Evolutionary conservation across 2,888 invertebrate genomes (phyloP).

Genomic region (Caenorhabditis sinica): DNA sequence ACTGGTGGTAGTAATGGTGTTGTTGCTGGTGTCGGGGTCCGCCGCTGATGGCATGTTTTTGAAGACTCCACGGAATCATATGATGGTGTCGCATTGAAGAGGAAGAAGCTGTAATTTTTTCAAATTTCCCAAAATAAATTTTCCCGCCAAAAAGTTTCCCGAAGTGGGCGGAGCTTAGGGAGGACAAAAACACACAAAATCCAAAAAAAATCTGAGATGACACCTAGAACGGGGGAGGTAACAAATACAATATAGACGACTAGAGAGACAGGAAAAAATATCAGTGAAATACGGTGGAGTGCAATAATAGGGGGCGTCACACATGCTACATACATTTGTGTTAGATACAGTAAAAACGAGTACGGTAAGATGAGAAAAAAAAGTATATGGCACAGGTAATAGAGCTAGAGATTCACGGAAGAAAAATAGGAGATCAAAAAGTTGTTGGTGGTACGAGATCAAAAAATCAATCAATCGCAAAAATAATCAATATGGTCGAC

Average conservation of each 20-base stretch:
- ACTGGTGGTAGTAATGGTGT: constrained; percentile 1
- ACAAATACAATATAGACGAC: neutral
- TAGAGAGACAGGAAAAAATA: neutral
- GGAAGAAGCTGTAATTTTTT: constrained; percentile 21
- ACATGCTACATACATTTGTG: neutral
- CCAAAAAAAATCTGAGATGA: neutral
- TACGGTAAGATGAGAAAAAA: neutral
- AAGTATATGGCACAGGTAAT: neutral
- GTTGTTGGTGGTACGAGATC: too few species aligned
- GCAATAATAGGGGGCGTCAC: constrained; percentile 1
- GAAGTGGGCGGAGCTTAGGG: neutral
- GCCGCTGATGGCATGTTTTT: neutral
- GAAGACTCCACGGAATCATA: neutral
- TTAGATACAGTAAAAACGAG: neutral
- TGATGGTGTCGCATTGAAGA: neutral
- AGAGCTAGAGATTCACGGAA: neutral
- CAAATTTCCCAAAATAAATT: neutral
- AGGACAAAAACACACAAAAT: constrained; percentile 25
- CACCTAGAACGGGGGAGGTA: too few species aligned
- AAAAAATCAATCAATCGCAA: neutral
- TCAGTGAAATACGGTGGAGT: neutral
- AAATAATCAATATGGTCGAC: constrained; percentile 91
- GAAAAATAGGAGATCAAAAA: constrained; percentile 5
- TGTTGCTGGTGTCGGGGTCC: too few species aligned
- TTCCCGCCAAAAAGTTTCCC: constrained; percentile 1